Evolutionary conservation across 2,888 invertebrate species (phyloP), one percentile per base, ranked within the genome.

Genomic region (Ceraclea dissimilis): DNA sequence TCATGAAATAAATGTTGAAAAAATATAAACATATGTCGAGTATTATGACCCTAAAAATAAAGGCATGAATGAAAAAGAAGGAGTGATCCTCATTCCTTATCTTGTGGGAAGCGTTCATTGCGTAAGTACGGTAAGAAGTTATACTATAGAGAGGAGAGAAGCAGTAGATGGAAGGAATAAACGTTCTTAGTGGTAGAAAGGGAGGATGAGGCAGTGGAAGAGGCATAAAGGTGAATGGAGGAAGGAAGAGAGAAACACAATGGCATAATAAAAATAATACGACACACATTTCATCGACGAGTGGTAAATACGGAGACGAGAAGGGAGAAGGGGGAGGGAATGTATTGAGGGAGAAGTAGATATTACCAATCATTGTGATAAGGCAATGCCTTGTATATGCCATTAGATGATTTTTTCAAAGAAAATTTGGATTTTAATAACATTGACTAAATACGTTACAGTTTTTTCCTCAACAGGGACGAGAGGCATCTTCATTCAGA

Each of bases 231-330:
- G 39, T 2, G 39, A 26, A n/a, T 39, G 16, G 39, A 16, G 16
- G 13, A 16, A 39, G 39, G 31, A 18, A 26, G 20, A 6, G 18
- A 49, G 31, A 17, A 31, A 31, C 53, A 53, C 48, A 47, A 48
- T 26, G 31, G 59, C 49, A 43, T 49, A 49, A 56, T 52, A 56
- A 59, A 59, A 52, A 56, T 56, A 59, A 59, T 51, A 52, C 52
- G 52, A 49, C 52, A 18, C 18, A 11, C 49, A 52, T 49, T 52
- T 52, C 58, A 58, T 53, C 55, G 55, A 58, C 49, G 52, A 43
- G 31, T 52, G 49, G 43, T 50, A 58, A 55, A 39, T 39, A 39
- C 6, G 6, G 11, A 39, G 13, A 39, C 13, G 39, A 13, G 13
- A 16, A 39, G 2, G 16, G 4, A 26, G 26, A 26, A 10, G 13